Evolutionary conservation across 2,797 vertebrate species (phyloP).

Genomic region (Podargus strigoides): DNA sequence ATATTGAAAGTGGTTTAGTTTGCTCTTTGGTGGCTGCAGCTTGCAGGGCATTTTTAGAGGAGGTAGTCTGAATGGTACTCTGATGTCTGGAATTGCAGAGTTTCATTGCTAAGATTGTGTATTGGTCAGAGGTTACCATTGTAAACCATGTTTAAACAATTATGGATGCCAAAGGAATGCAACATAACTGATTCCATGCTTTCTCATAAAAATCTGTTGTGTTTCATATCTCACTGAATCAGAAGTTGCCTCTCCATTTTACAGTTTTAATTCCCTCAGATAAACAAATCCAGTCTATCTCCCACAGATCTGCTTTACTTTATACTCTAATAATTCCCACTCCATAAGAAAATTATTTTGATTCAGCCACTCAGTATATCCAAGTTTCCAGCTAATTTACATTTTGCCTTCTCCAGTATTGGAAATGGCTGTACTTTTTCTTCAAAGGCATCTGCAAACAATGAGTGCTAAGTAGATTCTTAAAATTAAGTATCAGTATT

Average conservation of each 20-base stretch:
- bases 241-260: not conserved
- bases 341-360: not conserved
- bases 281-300: not conserved
- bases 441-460: not conserved
- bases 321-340: not conserved
- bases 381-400: not conserved
- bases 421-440: not conserved
- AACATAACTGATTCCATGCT: not conserved
- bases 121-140: not conserved
- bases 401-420: not conserved
- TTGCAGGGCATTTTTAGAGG: not conserved
- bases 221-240: not conserved
- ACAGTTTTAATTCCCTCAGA: not conserved
- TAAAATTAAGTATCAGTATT: not conserved
- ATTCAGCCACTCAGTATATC: not conserved
- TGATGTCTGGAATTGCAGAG: not conserved
- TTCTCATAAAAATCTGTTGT: not conserved
- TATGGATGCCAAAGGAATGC: not conserved
- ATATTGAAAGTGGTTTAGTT: not conserved
- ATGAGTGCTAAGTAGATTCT: not conserved
- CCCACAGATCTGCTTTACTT: not conserved
- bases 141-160: not conserved
- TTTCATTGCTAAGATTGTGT: not conserved
- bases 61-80: not conserved
- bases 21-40: not conserved